Conservation (phyloP, 2,113 vertebrate species). For the Pygoscelis antarcticus region DNA sequence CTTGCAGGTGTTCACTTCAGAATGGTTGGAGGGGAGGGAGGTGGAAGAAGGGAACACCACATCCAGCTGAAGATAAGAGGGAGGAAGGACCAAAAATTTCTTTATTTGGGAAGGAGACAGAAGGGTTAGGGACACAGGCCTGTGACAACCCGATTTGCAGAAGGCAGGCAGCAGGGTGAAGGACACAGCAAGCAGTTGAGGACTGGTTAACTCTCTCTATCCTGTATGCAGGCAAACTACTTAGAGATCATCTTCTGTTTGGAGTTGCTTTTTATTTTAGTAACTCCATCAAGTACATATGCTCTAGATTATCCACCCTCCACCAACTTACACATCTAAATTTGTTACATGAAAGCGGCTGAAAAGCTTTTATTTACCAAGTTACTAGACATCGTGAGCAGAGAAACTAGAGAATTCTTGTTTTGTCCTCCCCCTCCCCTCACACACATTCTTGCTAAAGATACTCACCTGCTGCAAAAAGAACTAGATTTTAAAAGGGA, state of each 20-base stretch:
- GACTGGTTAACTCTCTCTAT: not conserved
- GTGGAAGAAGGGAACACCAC: not conserved
- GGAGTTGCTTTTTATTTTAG: not conserved
- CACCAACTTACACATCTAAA: not conserved
- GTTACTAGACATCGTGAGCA: not conserved
- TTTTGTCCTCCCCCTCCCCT: not conserved
- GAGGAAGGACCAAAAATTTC: not conserved
- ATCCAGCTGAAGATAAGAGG: not conserved
- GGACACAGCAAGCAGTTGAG: not conserved
- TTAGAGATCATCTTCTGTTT: not conserved
- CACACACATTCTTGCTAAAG: not conserved
- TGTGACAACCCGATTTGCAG: not conserved
- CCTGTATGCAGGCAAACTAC: not conserved
- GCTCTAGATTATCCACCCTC: not conserved
- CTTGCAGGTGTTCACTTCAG: not conserved
- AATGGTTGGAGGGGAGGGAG: not conserved
- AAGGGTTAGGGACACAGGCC: not conserved
- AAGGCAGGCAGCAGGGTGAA: not conserved
- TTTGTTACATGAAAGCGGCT: not conserved
- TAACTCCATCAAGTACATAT: not conserved
- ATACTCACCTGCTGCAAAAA: not conserved
- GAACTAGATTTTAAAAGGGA: not conserved
- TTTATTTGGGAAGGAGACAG: not conserved
- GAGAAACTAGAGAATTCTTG: not conserved
- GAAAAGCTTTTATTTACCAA: not conserved